phyloP scores from a whole-genome alignment of 2,113 vertebrate genomes.

The Neotoma lepida region DNA sequence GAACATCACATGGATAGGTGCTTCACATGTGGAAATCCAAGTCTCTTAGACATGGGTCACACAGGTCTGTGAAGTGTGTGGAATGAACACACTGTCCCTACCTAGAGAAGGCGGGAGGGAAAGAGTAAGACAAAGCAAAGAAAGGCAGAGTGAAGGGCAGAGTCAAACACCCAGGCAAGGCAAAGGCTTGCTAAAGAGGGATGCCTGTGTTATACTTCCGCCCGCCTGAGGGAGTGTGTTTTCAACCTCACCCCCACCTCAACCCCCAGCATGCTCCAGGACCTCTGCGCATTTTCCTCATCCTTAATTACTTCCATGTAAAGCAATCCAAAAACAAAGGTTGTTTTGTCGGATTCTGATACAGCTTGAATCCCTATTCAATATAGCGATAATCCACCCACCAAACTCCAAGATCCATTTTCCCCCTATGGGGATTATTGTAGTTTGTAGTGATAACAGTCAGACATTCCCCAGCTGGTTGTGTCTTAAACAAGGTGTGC shows the following conservation, averaged over 20 bases:
- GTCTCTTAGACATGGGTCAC: not conserved
- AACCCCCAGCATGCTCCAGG: not conserved
- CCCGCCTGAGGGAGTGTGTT: not conserved
- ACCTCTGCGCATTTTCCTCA: not conserved
- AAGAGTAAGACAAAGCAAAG: not conserved
- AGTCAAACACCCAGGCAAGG: not conserved
- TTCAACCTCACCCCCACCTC: not conserved
- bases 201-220: not conserved
- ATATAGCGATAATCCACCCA: not conserved
- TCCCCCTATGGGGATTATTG: conserved; percentile 4
- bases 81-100: not conserved
- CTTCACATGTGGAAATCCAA: not conserved
- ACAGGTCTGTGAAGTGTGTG: not conserved
- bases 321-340: conserved; percentile 60
- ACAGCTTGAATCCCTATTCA: not conserved
- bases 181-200: not conserved
- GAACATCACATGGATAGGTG: not conserved
- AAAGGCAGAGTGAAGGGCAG: not conserved
- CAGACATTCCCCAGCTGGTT: conserved; percentile 48
- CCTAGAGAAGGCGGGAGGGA: not conserved
- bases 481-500: conserved; percentile 63
- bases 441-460: conserved; percentile 59
- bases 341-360: not conserved
- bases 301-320: conserved; percentile 20
- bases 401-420: not conserved